These are phyloP conservation scores for Netelia virgata DNA, from an alignment of 2,888 invertebrate genomes.

Conservation along the genomic window DNA sequence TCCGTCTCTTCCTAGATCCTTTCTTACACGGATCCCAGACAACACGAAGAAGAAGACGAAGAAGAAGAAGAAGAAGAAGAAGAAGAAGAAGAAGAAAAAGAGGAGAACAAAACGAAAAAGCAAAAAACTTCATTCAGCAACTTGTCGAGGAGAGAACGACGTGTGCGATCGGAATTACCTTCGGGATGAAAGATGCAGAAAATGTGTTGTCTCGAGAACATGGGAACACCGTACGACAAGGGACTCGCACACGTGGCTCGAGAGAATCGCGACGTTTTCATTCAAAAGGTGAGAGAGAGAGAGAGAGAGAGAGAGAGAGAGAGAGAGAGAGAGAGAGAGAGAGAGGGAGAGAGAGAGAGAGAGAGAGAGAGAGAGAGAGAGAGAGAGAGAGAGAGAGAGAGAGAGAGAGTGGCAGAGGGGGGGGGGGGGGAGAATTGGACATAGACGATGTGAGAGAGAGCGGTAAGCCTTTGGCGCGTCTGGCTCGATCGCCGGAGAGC, in stretches of 20 bases:
- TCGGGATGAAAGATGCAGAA: slow-evolving; percentile 38
- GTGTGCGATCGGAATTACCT: slow-evolving; percentile 1
- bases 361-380: background rate
- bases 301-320: background rate
- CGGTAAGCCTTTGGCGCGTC: too few species aligned
- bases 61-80: too few species aligned
- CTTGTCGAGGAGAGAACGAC: slow-evolving; percentile 1
- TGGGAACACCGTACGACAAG: slow-evolving; percentile 5
- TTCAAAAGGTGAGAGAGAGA: slow-evolving; percentile 43
- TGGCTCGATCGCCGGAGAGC: too few species aligned
- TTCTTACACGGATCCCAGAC: background rate
- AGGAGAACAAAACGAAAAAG: background rate
- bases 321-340: background rate
- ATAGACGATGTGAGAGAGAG: too few species aligned
- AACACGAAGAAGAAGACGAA: too few species aligned
- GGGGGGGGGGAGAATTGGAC: slow-evolving; percentile 38
- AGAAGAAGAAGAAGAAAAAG: too few species aligned
- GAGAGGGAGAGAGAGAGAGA: background rate
- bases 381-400: background rate
- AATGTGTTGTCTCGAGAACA: slow-evolving; percentile 4
- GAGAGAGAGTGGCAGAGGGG: background rate
- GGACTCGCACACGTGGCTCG: slow-evolving; percentile 1
- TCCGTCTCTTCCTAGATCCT: background rate
- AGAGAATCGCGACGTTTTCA: slow-evolving; percentile 39
- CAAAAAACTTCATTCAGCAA: slow-evolving; percentile 33